These are phyloP conservation scores for Mercenaria mercenaria DNA, from an alignment of 1,140 invertebrate species.

Conservation along the genomic window DNA sequence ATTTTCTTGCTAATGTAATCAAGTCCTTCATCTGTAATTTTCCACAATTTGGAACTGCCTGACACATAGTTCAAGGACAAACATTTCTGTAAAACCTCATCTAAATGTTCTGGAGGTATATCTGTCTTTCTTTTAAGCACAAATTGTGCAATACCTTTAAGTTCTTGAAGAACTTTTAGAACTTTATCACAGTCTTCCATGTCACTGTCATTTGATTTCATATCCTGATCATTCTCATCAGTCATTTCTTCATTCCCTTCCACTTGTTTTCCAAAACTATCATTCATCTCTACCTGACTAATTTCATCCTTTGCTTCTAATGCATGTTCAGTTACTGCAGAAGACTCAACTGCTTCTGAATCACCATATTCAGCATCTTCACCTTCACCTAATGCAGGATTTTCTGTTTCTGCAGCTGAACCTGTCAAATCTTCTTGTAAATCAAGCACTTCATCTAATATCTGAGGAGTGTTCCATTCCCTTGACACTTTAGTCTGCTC, in stretches of 20 bases:
- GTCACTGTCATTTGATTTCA: not conserved
- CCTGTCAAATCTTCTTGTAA: not conserved
- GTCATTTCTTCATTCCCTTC: not conserved
- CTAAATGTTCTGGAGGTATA: slow-evolving; percentile 6
- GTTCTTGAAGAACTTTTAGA: slow-evolving; percentile 2
- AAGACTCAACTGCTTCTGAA: not conserved
- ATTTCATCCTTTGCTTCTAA: not conserved
- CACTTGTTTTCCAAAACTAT: not conserved
- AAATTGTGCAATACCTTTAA: slow-evolving; percentile 41
- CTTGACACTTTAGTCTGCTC: not conserved
- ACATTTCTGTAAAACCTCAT: slow-evolving; percentile 18
- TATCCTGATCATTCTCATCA: not conserved
- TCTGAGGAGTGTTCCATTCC: not conserved
- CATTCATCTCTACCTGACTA: slow-evolving; percentile 9
- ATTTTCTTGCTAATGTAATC: slow-evolving; percentile 8
- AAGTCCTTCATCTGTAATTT: slow-evolving; percentile 30
- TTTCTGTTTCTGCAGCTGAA: not conserved
- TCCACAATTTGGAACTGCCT: slow-evolving; percentile 24
- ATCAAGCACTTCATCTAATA: not conserved
- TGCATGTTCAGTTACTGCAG: not conserved
- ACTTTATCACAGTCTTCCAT: slow-evolving; percentile 50
- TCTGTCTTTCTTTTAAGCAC: slow-evolving; percentile 45
- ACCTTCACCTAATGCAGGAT: not conserved
- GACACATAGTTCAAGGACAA: not conserved
- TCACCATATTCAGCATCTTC: not conserved